Evolutionary conservation across 1,140 invertebrate genomes (phyloP).

Genomic region (Neelides sp.): DNA sequence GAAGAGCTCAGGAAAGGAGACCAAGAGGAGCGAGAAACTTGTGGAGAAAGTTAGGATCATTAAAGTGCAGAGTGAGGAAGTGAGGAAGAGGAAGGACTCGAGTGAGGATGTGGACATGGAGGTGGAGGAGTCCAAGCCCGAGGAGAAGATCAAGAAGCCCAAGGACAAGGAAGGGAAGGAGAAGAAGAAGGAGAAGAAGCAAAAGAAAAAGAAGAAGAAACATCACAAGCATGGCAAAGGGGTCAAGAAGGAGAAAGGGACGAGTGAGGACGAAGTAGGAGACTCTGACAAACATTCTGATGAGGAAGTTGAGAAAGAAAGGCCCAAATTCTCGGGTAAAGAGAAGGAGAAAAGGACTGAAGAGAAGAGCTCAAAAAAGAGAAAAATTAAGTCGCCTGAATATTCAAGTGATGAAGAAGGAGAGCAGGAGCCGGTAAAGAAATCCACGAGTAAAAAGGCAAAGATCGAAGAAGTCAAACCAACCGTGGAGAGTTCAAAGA

Average conservation of each 20-base stretch:
- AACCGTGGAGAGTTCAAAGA: slow-evolving; percentile 4
- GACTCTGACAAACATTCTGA: too few species aligned
- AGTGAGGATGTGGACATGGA: not conserved
- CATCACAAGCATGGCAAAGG: not conserved
- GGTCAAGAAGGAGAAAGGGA: slow-evolving; percentile 7
- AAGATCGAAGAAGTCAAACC: slow-evolving; percentile 4
- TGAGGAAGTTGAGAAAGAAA: slow-evolving; percentile 2
- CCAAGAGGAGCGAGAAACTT: not conserved
- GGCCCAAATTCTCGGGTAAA: not conserved
- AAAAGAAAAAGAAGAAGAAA: slow-evolving; percentile 6
- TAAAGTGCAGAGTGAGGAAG: not conserved
- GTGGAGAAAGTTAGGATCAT: not conserved
- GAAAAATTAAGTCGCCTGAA: slow-evolving; percentile 11
- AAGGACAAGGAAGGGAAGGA: slow-evolving; percentile 11
- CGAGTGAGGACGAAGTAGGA: not conserved
- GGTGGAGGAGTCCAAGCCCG: not conserved
- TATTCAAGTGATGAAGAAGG: slow-evolving; percentile 2
- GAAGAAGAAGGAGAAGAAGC: slow-evolving; percentile 10
- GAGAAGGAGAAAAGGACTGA: slow-evolving; percentile 3
- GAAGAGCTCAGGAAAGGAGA: slow-evolving; percentile 10
- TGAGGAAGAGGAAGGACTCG: not conserved
- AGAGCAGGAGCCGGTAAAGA: slow-evolving; percentile 12
- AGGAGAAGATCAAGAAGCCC: slow-evolving; percentile 11
- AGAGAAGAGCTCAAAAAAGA: slow-evolving; percentile 13
- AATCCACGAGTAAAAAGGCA: slow-evolving; percentile 8